Conservation (phyloP, 2,113 vertebrate species). For the Xerus inauris region DNA sequence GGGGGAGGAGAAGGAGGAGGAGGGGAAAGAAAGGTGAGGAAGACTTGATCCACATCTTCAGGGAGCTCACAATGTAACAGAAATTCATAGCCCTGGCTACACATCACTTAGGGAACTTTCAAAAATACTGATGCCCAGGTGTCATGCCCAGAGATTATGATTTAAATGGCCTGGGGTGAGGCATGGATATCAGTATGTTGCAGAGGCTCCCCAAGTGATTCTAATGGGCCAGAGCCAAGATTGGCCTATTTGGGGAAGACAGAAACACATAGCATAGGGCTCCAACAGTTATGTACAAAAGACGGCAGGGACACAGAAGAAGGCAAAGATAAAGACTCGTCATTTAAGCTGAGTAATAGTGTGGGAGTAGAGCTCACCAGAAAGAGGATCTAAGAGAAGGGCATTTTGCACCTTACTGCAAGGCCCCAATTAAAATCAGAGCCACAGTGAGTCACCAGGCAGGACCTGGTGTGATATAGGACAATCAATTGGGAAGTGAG, state of each 20-base stretch:
- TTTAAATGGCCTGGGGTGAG: background rate
- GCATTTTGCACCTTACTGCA: background rate
- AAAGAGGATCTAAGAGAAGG: background rate
- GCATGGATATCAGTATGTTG: background rate
- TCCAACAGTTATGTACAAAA: background rate
- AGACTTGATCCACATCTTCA: background rate
- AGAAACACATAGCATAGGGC: background rate
- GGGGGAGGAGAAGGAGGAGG: background rate
- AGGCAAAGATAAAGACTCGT: background rate
- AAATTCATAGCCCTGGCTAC: background rate
- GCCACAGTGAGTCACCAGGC: background rate
- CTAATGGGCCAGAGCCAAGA: background rate
- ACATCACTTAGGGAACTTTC: background rate
- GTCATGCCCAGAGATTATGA: background rate
- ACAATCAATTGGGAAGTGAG: background rate
- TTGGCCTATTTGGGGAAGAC: background rate
- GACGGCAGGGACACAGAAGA: background rate
- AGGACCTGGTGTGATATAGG: background rate
- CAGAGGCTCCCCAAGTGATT: background rate
- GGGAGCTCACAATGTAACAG: background rate
- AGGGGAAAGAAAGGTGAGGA: background rate
- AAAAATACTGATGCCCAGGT: background rate
- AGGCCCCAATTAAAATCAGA: background rate
- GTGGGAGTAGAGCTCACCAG: background rate
- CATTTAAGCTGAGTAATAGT: background rate